Base-by-base conservation (phyloP, 2,888 invertebrate species). In the Dolomedes plantarius region DNA sequence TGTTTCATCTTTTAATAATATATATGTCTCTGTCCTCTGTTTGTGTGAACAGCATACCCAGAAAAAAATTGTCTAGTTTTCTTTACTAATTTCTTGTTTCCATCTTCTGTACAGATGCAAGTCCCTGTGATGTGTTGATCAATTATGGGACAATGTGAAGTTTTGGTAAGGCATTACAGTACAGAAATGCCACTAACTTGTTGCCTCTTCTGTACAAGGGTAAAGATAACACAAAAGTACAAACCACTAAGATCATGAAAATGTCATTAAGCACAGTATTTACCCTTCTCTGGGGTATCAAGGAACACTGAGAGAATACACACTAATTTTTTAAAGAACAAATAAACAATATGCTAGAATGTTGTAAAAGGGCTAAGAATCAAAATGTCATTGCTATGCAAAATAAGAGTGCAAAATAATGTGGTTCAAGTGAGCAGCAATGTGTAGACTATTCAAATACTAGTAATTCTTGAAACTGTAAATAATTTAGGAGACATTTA, bases 21-120 rank as follows among this genome's bases (percentile, higher is more conserved):
- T 86, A 86, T 78, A 86, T 86, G 78, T 86, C 79, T 86, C 85
- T 86, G 85, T 86, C 78, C 85, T 86, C 68, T 82, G 29, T 71
- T 46, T 46, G 50, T 71, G 36, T 69, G 85, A 86, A 79, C 85
- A 86, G 85, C 78, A 69, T 86, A 79, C 73, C 85, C 78, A 73
- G 79, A 86, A 86, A 86, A n/a, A 36, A 86, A 78, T 69, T 23
- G 56, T 68, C 79, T 79, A 79, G 36, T 74, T 67, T 78, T 69
- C 41, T 41, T 41, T n/a, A 27, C 64, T 64, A 79, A 64, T 41
- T 69, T 62, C 46, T 73, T 64, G 39, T 31, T 79, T 74, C 85
- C 85, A 36, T 71, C 69, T 82, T 78, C 78, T 79, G 85, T 86
- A 86, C 85, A 79, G 69, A 74, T 69, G 69, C 77, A 85, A 46